Evolutionary conservation across 2,113 vertebrate genomes (phyloP), one percentile per base, ranked within the genome.

Genomic region (Procavia capensis): DNA sequence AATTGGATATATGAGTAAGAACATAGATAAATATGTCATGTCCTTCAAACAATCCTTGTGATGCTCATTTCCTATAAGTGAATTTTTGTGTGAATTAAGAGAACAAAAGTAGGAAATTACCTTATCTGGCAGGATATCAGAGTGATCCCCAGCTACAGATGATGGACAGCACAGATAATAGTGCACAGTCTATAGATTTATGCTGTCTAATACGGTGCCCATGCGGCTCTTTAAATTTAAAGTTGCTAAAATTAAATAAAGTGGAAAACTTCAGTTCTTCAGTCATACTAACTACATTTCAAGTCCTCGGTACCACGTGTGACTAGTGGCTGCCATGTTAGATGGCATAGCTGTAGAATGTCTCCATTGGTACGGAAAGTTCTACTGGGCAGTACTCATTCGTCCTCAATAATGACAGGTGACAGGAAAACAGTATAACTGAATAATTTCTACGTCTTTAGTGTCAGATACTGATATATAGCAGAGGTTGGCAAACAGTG

Each of bases 201-300:
- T 0, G 0, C 36, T 70, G 47, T 63, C 27, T 31, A 31, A 3
- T 87, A 36, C 17, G 3, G 54, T 70, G 41, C 54, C 10, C 25
- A 3, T 19, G 39, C 45, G 54, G 31, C 31, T 87, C 24, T 80
- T 31, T 80, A 90, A 54, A 54, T 54, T 83, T 70, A 74, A 61
- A 36, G 70, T 45, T 66, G 66, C 80, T 84, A 68, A 78, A 85
- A 88, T 81, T 36, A 90, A 86, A 47, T 91, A 64, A 72, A 88
- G 72, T n/a, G 57, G 6, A 14, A 95, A 86, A 66, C 59, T n/a
- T 3, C 31, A 57, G 3, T 43, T 85, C 41, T 19, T 95, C 47
- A 31, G 41, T 78, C 74, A n/a, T 9, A 64, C 50, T 41, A 92
- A 25, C 20, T 29, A 43, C 27, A 50, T 82, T 54, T 83, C 27